phyloP scores from a whole-genome alignment of 2,113 vertebrate genomes.

The Puma concolor region DNA sequence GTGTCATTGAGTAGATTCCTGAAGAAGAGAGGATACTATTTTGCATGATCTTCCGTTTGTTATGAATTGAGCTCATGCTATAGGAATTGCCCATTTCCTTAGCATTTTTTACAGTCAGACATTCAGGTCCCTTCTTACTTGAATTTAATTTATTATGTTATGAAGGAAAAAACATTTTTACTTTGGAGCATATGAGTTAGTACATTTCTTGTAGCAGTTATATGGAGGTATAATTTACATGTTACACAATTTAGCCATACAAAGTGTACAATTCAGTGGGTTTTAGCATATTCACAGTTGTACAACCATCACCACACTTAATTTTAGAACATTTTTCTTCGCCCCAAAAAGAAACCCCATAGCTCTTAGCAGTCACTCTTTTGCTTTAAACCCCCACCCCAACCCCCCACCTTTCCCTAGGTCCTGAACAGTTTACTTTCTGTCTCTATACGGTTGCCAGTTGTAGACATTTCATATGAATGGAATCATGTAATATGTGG shows the following conservation, averaged over 20 bases:
- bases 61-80: background rate
- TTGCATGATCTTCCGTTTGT: background rate
- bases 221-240: background rate
- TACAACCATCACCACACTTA: background rate
- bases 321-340: background rate
- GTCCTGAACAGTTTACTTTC: background rate
- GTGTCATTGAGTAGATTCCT: background rate
- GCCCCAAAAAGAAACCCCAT: background rate
- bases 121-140: background rate
- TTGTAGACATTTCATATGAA: background rate
- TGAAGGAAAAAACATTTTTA: constrained; percentile 25
- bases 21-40: background rate
- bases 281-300: background rate
- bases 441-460: background rate
- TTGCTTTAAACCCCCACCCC: background rate
- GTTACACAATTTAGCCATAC: background rate
- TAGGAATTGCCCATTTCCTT: background rate
- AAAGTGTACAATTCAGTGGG: background rate
- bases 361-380: background rate
- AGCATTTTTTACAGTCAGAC: background rate
- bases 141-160: background rate
- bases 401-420: background rate
- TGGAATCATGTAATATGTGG: background rate
- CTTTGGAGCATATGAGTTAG: background rate
- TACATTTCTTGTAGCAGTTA: background rate